phyloP scores from a whole-genome alignment of 2,797 vertebrate genomes.

The Pseudomugil tenellus region DNA sequence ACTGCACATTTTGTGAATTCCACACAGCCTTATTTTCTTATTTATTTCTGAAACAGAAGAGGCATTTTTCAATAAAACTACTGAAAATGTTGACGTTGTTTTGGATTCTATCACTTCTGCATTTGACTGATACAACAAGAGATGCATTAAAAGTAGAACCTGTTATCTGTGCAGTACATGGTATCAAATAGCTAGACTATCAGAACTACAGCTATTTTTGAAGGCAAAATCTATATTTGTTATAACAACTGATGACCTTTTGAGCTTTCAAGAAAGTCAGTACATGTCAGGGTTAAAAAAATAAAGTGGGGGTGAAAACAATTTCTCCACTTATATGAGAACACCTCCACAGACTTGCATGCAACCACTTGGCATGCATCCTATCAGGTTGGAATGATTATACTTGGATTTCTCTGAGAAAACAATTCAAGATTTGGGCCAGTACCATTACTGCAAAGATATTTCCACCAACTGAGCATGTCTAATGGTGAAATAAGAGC shows the following conservation, averaged over 20 bases:
- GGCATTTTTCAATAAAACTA: constrained; percentile 99
- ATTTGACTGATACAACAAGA: neutral
- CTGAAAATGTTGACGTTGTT: constrained; percentile 91
- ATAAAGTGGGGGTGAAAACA: constrained; percentile 31
- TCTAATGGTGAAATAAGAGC: constrained; percentile 42
- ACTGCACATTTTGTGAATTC: constrained; percentile 99
- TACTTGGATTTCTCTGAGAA: constrained; percentile 25
- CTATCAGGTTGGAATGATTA: constrained; percentile 47
- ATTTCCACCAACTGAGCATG: constrained; percentile 33
- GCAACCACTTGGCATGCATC: constrained; percentile 17
- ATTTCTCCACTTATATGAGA: constrained; percentile 32
- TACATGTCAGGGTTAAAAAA: constrained; percentile 21
- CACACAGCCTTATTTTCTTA: constrained; percentile 99
- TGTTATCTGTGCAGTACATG: neutral
- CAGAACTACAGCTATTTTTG: constrained; percentile 27
- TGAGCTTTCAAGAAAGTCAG: constrained; percentile 26
- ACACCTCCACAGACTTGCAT: constrained; percentile 26
- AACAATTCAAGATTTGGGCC: constrained; percentile 28
- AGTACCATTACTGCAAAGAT: constrained; percentile 19
- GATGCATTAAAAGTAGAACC: neutral
- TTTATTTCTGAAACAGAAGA: constrained; percentile 99
- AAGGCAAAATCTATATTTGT: constrained; percentile 47
- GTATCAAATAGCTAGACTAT: neutral
- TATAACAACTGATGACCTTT: constrained; percentile 52
- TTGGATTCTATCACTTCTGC: constrained; percentile 38